phyloP scores from a whole-genome alignment of 2,888 invertebrate genomes.

The Criorhina ranunculi region DNA sequence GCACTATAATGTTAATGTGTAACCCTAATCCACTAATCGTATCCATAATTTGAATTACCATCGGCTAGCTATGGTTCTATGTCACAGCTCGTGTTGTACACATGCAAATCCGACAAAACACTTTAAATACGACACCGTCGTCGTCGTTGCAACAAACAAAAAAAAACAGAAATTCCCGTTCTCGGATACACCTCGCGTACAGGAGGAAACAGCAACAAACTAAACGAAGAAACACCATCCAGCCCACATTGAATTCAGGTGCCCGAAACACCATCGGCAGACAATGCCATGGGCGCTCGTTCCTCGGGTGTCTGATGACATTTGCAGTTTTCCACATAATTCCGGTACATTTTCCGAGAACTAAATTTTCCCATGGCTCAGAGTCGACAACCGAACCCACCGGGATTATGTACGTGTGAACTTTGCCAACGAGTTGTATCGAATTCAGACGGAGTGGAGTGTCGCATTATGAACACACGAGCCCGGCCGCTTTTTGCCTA shows the following conservation, averaged over 20 bases:
- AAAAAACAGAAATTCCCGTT: conserved; percentile 35
- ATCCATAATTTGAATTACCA: conserved; percentile 68
- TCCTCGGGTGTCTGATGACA: conserved; percentile 75
- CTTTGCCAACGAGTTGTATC: conserved; percentile 49
- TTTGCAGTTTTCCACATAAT: conserved; percentile 75
- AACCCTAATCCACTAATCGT: conserved; percentile 61
- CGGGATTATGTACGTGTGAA: conserved; percentile 36
- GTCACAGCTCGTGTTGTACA: conserved; percentile 73
- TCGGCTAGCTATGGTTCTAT: conserved; percentile 66
- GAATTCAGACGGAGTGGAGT: conserved; percentile 42
- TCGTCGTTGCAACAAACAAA: conserved; percentile 7
- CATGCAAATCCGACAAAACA: conserved; percentile 75
- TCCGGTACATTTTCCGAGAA: conserved; percentile 78
- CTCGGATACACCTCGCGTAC: conserved; percentile 13
- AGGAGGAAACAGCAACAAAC: conserved; percentile 42
- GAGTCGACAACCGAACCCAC: conserved; percentile 53
- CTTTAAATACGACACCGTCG: conserved; percentile 69
- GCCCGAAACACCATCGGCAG: conserved; percentile 37
- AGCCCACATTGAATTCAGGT: conserved; percentile 59
- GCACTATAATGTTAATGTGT: conserved; percentile 49
- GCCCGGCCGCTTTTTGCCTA: conserved; percentile 39
- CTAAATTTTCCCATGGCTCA: conserved; percentile 77
- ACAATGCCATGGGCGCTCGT: conserved; percentile 64
- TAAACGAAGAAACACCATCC: conserved; percentile 57
- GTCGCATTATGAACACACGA: conserved; percentile 41